Base-by-base conservation (phyloP, 2,113 vertebrate genomes). In the Pardalotus punctatus region DNA sequence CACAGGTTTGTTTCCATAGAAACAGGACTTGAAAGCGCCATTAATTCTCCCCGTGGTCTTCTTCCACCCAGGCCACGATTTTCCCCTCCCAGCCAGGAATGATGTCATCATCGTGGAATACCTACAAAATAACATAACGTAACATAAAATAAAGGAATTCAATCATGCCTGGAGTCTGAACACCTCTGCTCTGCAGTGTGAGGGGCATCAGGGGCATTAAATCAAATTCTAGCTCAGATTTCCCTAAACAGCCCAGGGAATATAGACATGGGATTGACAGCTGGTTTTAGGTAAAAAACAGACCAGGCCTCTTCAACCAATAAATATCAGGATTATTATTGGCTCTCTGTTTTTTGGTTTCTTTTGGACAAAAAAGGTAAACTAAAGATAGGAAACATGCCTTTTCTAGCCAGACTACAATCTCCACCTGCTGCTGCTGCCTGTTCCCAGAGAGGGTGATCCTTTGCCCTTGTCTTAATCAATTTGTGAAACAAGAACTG, bases 51-150 rank as follows among this genome's bases (percentile, higher is more conserved):
- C 98, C 98, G 20, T 97, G 97, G 94, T 99, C 99, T 95, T 99
- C 99, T 96, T 99, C 99, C 60, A 99, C 98, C 99, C 99, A 99
- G 56, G 99, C 99, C 93, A 99, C 99, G 38, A 99, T 99, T 98
- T 99, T 99, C 33, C 99, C 99, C 94, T 99, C 99, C 99, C 99
- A 99, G 73, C 99, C 99, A 65, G 99, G 99, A 88, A 99, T 98
- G 45, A 99, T 96, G 36, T 99, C 99, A 57, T 98, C 99, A 83
- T 99, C 99, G 43, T 99, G 98, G 96, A 99, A 99, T 33, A 99
- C 98, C 99, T 99, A 33, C 57, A 60, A 50, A 66, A 38, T 16
- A 58, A 58, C 36, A 28, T 8, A 4, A 80, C n/a, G n/a, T n/a
- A n/a, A 40, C 9, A 40, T 16, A 58, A 58, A 60, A 28, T 8